phyloP scores from a whole-genome alignment of 2,113 vertebrate genomes.

The Ariopsis seemanni region DNA sequence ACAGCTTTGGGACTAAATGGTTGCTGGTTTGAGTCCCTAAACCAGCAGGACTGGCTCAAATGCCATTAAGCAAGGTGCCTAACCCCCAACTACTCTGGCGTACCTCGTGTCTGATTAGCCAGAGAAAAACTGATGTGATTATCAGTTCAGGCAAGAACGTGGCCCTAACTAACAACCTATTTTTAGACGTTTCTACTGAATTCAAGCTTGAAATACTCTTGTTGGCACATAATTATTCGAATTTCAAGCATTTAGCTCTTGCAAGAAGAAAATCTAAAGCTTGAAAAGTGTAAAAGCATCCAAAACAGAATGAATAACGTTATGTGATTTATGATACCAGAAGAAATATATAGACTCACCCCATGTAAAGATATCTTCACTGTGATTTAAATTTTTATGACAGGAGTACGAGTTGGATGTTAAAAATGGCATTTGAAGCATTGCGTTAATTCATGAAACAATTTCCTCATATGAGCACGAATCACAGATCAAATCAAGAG shows the following conservation, averaged over 20 bases:
- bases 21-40: too few species aligned
- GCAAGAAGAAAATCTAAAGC: background rate
- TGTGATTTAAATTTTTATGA: background rate
- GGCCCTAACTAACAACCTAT: background rate
- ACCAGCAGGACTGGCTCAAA: too few species aligned
- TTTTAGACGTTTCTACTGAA: background rate
- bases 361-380: background rate
- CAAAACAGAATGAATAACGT: background rate
- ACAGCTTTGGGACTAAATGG: too few species aligned
- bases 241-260: background rate
- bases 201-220: background rate
- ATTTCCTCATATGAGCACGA: background rate
- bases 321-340: background rate
- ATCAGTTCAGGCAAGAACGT: too few species aligned
- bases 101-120: too few species aligned
- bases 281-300: background rate
- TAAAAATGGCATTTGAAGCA: background rate
- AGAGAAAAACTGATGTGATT: too few species aligned
- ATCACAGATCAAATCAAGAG: background rate
- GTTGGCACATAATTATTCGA: background rate
- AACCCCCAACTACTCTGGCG: too few species aligned
- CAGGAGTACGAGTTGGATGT: background rate
- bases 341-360: background rate
- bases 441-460: background rate
- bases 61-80: too few species aligned